Percentiles rank a stretch among this genome's conserved stretches.
Conservation (phyloP, 1,140 invertebrate species). For the Drosophila kanapiae region DNA sequence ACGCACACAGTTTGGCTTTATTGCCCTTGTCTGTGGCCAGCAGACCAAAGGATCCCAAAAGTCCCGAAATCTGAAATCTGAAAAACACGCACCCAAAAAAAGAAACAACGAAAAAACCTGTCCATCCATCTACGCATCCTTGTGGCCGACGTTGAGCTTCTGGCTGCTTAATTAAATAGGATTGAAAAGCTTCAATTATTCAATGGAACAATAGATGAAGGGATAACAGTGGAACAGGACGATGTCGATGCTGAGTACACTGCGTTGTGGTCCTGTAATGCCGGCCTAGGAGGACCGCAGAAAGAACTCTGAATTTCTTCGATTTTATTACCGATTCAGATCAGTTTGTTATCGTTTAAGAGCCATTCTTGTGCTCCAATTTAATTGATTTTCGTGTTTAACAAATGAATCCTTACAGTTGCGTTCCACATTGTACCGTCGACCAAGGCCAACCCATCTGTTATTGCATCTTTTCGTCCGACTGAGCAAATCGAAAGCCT, state of each 20-base stretch:
- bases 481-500: slow-evolving; percentile 51
- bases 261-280: slow-evolving; percentile 4
- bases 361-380: no score
- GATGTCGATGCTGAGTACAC: neutral
- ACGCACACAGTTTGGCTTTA: slow-evolving; percentile 2
- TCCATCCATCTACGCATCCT: slow-evolving; percentile 35
- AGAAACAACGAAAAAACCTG: slow-evolving; percentile 15
- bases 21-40: slow-evolving; percentile 38
- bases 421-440: neutral
- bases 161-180: slow-evolving; percentile 58
- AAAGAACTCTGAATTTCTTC: neutral
- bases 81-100: slow-evolving; percentile 12
- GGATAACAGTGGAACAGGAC: slow-evolving; percentile 5
- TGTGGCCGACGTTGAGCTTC: slow-evolving; percentile 8
- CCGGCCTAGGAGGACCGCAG: no score
- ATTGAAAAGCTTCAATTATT: slow-evolving; percentile 69
- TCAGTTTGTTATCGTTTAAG: no score
- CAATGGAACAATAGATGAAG: slow-evolving; percentile 47
- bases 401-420: neutral
- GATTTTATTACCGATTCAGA: neutral
- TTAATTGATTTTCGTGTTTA: no score
- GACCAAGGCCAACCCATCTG: slow-evolving; percentile 23
- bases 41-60: slow-evolving; percentile 29
- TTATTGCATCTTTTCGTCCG: slow-evolving; percentile 64
- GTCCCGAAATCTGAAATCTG: slow-evolving; percentile 10